Evolutionary conservation across 2,888 invertebrate genomes (phyloP).

Genomic region (Gnatocerus cornutus): DNA sequence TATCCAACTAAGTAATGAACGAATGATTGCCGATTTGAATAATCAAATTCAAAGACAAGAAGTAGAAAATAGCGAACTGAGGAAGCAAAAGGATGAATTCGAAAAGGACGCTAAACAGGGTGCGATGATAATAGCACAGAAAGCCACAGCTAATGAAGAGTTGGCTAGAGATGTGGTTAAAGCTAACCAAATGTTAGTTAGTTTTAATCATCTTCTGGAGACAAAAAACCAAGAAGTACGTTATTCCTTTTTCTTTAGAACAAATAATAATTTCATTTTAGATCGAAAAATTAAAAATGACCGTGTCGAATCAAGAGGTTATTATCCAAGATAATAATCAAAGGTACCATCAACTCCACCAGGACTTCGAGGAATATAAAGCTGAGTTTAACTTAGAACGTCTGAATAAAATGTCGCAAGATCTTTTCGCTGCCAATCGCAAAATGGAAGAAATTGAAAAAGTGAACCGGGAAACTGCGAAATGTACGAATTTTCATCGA

Average conservation of each 20-base stretch:
- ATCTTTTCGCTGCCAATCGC: constrained; percentile 58
- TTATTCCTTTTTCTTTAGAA: too few relatives aligned
- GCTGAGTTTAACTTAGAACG: constrained; percentile 61
- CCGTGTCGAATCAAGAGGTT: constrained; percentile 58
- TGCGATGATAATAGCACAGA: constrained; percentile 65
- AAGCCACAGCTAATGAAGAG: constrained; percentile 66
- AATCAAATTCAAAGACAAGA: constrained; percentile 53
- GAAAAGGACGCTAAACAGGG: constrained; percentile 66
- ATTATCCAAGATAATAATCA: constrained; percentile 59
- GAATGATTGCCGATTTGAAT: constrained; percentile 56
- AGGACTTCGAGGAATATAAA: constrained; percentile 64
- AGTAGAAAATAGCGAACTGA: constrained; percentile 57
- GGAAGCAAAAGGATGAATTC: constrained; percentile 63
- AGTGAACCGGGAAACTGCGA: constrained; percentile 64
- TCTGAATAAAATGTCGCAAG: constrained; percentile 59
- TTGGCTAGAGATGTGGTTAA: constrained; percentile 68
- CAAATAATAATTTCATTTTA: constrained; percentile 48
- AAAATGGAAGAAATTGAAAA: constrained; percentile 64
- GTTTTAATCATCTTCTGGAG: constrained; percentile 68
- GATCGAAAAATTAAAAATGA: constrained; percentile 57
- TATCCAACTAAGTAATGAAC: constrained; percentile 58
- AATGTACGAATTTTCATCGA: constrained; percentile 56
- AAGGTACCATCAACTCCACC: constrained; percentile 58
- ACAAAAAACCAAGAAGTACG: constrained; percentile 62
- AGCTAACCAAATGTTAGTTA: constrained; percentile 68